Conservation (phyloP, 2,797 vertebrate species). For the Phrynocephalus forsythii region DNA sequence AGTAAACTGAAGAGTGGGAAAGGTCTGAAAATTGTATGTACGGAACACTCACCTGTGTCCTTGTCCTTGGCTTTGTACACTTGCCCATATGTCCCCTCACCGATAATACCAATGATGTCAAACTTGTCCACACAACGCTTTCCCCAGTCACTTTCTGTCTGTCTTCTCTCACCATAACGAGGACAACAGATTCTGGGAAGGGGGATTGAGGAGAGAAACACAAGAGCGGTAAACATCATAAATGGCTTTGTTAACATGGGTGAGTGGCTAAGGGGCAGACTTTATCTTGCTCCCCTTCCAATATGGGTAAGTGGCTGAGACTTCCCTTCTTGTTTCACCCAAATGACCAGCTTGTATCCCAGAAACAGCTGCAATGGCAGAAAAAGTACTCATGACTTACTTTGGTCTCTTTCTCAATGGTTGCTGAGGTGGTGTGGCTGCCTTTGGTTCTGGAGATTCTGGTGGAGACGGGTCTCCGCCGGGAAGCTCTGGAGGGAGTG, state of each 20-base stretch:
- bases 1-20: background rate
- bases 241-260: background rate
- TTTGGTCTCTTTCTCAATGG: constrained; percentile 98
- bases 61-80: constrained; percentile 99
- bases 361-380: background rate
- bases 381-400: constrained; percentile 75
- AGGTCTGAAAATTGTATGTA: background rate
- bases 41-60: constrained; percentile 86
- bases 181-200: constrained; percentile 93
- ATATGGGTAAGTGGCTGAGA: background rate
- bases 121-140: constrained; percentile 99
- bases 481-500: constrained; percentile 90
- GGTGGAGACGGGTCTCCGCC: constrained; percentile 92
- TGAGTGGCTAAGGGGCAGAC: too few species aligned
- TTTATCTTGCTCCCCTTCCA: background rate
- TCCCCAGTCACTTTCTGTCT: constrained; percentile 97
- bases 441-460: constrained; percentile 90
- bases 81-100: constrained; percentile 97
- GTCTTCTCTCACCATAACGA: constrained; percentile 95
- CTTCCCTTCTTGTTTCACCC: background rate
- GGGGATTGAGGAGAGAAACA: background rate
- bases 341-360: background rate
- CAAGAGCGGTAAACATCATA: background rate
- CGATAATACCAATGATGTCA: constrained; percentile 98
- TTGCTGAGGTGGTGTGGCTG: constrained; percentile 84